Base-by-base conservation (phyloP, 2,797 vertebrate species). In the Cossypha caffra region DNA sequence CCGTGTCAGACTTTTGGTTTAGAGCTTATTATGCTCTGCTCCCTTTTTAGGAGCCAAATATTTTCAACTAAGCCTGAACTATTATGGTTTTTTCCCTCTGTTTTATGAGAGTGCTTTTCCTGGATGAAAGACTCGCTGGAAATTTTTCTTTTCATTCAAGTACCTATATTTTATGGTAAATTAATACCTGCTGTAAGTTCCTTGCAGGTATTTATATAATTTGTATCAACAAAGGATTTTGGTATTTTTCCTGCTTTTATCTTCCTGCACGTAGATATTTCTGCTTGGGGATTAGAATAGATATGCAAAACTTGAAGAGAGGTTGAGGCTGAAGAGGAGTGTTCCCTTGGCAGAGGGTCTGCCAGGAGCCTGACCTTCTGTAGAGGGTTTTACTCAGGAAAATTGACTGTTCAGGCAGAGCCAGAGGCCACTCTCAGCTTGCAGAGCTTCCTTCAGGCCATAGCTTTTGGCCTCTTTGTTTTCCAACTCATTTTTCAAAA, bases 261-360 rank as follows among this genome's bases (percentile, higher is more conserved):
- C 35, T 92, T 86, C 2, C 4, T n/a, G 19, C 7, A 8, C 6
- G 28, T 67, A 54, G 50, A 3, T 82, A 17, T 63, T 93, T 81
- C 42, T 58, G 29, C 35, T 61, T 1, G 1, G 19, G 24, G 37
- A 31, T 86, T 89, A 71, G 14, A 73, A 59, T 2, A 33, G 31
- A 10, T 45, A 12, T 0, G 1, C 20, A 17, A 31, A 85, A 47
- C 25, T 71, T 3, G 3, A 58, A 51, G 55, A 0, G 4, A 54
- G 38, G 38, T 42, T 59, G 51, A 72, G 58, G 31, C 20, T 58
- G 55, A 55, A 59, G 77, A 50, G 38, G 12, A 43, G 10, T 4
- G 6, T 77, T 78, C 18, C 12, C 4, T 19, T 73, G 45, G 63
- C 52, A 67, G 42, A 89, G 19, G 17, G 18, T 42, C 55, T 18